Evolutionary conservation across 2,797 vertebrate species (phyloP).

Genomic region (Morus bassanus): DNA sequence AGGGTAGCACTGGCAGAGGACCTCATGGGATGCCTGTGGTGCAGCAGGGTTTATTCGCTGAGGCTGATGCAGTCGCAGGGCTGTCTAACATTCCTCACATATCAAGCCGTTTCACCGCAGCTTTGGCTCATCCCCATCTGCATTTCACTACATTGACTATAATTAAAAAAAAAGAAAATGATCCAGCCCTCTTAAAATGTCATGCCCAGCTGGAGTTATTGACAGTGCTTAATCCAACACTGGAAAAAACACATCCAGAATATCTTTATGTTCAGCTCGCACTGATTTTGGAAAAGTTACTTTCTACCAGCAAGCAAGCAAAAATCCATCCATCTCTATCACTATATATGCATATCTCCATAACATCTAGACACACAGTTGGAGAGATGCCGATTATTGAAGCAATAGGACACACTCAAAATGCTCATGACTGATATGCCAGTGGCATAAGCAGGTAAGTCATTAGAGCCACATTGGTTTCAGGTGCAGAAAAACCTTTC

Average conservation of each 20-base stretch:
- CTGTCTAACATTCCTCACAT: neutral
- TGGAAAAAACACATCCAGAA: neutral
- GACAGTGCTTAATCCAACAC: neutral
- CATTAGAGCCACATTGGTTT: neutral
- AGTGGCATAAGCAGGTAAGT: neutral
- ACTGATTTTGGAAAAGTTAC: neutral
- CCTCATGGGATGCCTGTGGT: neutral
- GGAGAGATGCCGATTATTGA: neutral
- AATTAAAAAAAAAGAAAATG: neutral
- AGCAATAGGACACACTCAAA: neutral
- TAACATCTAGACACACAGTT: neutral
- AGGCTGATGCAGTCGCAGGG: rapidly evolving
- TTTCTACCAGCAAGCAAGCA: neutral
- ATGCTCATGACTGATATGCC: neutral
- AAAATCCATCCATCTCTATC: neutral
- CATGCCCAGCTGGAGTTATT: neutral
- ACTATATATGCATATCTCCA: neutral
- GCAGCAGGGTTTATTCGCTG: neutral
- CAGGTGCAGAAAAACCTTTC: neutral
- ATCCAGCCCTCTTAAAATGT: neutral
- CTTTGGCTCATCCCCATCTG: neutral
- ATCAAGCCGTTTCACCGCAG: neutral
- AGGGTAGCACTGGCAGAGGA: neutral
- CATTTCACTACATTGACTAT: rapidly evolving
- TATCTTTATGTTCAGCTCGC: rapidly evolving